A percentile compares a stretch with the other conserved stretches of the same genome.
These are phyloP conservation scores for Parnassius orleans DNA, from an alignment of 2,888 invertebrate genomes.

Conservation along the genomic window DNA sequence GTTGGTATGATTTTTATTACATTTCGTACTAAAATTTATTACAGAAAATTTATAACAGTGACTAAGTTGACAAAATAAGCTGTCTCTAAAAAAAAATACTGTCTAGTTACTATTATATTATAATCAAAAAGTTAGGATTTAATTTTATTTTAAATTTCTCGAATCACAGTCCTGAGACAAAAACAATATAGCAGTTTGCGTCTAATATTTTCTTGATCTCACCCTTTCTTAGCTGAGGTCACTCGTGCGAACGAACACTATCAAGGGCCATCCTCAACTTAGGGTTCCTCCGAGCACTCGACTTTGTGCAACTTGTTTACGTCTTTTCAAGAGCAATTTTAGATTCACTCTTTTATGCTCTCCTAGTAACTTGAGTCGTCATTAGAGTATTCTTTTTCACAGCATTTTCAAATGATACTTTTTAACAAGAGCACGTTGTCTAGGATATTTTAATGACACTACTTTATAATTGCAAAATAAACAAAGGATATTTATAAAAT, in stretches of 20 bases:
- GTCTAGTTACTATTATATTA: too few relatives aligned
- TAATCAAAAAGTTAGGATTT: background rate
- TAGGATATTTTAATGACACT: background rate
- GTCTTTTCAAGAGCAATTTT: constrained; percentile 24
- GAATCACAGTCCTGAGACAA: constrained; percentile 6
- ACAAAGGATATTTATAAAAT: too few relatives aligned
- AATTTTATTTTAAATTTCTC: background rate
- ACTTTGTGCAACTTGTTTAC: constrained; percentile 40
- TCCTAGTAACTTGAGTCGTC: constrained; percentile 28
- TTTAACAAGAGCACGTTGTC: constrained; percentile 13
- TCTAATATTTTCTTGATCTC: constrained; percentile 33
- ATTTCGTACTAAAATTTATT: too few relatives aligned
- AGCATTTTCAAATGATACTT: constrained; percentile 42
- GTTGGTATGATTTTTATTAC: too few relatives aligned
- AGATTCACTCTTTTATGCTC: constrained; percentile 28
- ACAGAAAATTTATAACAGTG: too few relatives aligned
- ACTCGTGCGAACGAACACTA: constrained; percentile 44
- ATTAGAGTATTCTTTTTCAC: constrained; percentile 26
- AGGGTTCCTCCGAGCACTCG: constrained; percentile 41
- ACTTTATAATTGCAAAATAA: too few relatives aligned
- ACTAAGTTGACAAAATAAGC: too few relatives aligned
- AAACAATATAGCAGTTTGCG: constrained; percentile 20
- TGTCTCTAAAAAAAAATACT: too few relatives aligned
- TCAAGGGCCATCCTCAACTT: constrained; percentile 45
- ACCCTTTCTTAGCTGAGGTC: constrained; percentile 40